Base-by-base conservation (phyloP, 2,113 vertebrate genomes). In the Sterrhoptilus dennistouni region DNA sequence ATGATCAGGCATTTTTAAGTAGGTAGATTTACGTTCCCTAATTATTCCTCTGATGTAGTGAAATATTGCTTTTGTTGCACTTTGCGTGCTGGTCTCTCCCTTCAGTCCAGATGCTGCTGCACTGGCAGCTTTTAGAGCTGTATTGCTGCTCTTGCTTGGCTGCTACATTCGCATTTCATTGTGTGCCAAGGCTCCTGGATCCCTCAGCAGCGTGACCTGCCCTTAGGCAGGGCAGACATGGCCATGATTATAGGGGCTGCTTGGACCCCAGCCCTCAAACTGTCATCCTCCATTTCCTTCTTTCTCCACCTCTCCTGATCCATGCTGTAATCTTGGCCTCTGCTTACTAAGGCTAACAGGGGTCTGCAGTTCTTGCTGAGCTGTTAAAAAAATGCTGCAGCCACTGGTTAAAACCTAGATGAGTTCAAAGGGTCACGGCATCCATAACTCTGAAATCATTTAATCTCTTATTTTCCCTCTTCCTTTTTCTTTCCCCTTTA, bases 211-310 rank as follows among this genome's bases (percentile, higher is more conserved):
- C 5, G 3, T 50, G 89, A 83, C 87, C 82, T 88, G 82, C 84
- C 89, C 78, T 77, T 1, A 35, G 89, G 57, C 66, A n/a, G 36
- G 47, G 42, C 70, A 75, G 40, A 14, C 36, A 49, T 60, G 64
- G 45, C 77, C 49, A 8, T 0, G 6, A 36, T 82, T 82, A 6
- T 33, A 38, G 23, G 61, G 45, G 45, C 65, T 76, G 9, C 87
- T 79, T 89, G 93, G 89, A 94, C 47, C 29, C 74, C 72, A 95
- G 84, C 89, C 83, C 66, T 87, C 35, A 91, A 90, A 40, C 66
- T 88, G 70, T 85, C 49, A 3, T 65, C 74, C 53, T 82, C 38
- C 57, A 63, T 87, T 79, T 53, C 57, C 64, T 64, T 47, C 76
- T 38, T 49, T 57, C 45, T 69, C 66, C 7, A 1, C 59, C 66